These are phyloP conservation scores for Mastomys coucha DNA, from an alignment of 2,113 vertebrate genomes.

Conservation along the genomic window DNA sequence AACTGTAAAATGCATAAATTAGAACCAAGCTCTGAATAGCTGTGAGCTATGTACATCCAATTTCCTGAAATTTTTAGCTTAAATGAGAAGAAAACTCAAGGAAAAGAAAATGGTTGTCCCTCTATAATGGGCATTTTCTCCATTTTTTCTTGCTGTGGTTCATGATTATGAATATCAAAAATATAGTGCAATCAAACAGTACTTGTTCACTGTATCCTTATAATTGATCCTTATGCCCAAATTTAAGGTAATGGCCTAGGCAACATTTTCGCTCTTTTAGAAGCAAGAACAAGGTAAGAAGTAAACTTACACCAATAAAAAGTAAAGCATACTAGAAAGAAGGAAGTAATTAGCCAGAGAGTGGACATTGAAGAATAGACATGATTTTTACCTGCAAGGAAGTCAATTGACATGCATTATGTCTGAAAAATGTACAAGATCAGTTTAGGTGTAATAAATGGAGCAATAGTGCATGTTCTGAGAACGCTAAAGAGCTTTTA, in stretches of 20 bases:
- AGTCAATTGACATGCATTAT: not conserved
- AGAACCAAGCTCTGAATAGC: slow-evolving; percentile 11
- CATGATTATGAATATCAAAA: slow-evolving; percentile 35
- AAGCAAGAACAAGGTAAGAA: slow-evolving; percentile 14
- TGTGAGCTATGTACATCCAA: not conserved
- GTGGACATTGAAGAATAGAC: slow-evolving; percentile 16
- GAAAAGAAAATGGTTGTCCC: not conserved
- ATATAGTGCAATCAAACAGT: not conserved
- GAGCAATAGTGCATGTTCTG: not conserved
- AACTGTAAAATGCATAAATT: slow-evolving; percentile 20
- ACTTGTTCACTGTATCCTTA: slow-evolving; percentile 11
- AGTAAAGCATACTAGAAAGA: not conserved
- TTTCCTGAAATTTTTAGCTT: slow-evolving; percentile 19
- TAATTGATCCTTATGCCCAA: not conserved
- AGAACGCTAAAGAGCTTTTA: not conserved
- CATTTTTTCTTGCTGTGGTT: not conserved
- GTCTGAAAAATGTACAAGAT: not conserved
- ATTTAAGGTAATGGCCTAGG: not conserved
- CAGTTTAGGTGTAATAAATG: not conserved
- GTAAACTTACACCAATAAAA: slow-evolving; percentile 14
- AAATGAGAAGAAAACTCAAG: not conserved
- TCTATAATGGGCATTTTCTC: not conserved
- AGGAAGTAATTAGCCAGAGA: not conserved
- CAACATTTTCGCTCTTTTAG: not conserved
- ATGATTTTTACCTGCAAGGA: slow-evolving; percentile 18